phyloP scores from a whole-genome alignment of 2,797 vertebrate species.

The Phyllotis vaccarum region DNA sequence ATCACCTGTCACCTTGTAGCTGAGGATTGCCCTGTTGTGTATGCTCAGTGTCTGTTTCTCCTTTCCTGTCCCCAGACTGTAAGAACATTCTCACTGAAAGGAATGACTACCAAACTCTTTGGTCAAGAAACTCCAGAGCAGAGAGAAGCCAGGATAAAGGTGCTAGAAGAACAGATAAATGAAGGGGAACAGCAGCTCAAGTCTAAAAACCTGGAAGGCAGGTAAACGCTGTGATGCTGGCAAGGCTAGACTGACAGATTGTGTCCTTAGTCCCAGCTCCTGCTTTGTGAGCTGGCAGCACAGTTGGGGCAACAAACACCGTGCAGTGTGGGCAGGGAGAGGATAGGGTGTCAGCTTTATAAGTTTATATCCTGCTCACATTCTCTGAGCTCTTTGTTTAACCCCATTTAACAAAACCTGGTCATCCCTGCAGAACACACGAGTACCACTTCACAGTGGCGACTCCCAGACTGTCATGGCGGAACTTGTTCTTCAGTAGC shows the following conservation, averaged over 20 bases:
- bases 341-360: neutral
- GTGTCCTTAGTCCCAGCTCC: neutral
- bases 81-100: conserved; percentile 96
- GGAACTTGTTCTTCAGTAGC: neutral
- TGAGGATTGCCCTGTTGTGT: neutral
- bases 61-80: conserved; percentile 90
- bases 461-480: neutral
- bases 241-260: neutral
- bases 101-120: conserved; percentile 98
- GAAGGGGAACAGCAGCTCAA: conserved; percentile 95
- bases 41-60: neutral
- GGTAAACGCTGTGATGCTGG: conserved; percentile 87
- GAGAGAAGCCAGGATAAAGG: conserved; percentile 94
- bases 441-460: neutral
- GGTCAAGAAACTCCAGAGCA: conserved; percentile 98
- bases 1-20: neutral
- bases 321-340: neutral
- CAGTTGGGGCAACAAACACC: neutral
- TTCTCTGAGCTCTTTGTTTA: neutral
- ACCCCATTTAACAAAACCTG: neutral
- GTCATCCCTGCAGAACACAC: neutral
- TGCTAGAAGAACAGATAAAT: conserved; percentile 95
- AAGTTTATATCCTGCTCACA: neutral
- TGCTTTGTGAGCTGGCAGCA: neutral
- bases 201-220: conserved; percentile 93